Base-by-base conservation (phyloP, 2,113 vertebrate species). In the Pica pica region DNA sequence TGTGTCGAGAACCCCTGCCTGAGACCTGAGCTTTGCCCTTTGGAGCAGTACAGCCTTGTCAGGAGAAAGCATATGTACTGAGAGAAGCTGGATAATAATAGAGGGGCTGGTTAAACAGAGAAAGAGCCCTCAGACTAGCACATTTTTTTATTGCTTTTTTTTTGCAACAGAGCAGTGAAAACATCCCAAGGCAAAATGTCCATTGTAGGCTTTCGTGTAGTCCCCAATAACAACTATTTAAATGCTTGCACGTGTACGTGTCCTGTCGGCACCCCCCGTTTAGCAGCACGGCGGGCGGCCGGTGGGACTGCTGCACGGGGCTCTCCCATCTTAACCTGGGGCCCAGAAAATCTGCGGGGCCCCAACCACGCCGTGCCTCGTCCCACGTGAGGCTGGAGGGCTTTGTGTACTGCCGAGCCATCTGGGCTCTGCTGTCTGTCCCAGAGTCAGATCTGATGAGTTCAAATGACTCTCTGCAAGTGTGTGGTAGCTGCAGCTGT, bases 401-500 rank as follows among this genome's bases (percentile, higher is more conserved):
- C 50, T 91, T 69, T 49, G 67, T 28, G 71, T 39, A 35, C 84
- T 57, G 56, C 65, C 13, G 3, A 56, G 70, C 74, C 59, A 61
- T 64, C 70, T 71, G 89, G 91, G 78, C 87, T 93, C 33, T 53
- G 89, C 93, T 85, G 49, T 57, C 81, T 84, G 24, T 64, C 70
- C 78, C 81, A 4, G 14, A 87, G 74, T 57, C 39, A 14, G 93
- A 76, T 23, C 61, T 52, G 67, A 79, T 82, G 87, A 73, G 87
- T 94, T 94, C 78, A 79, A 37, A 92, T 82, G 65, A 76, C 76
- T 90, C 46, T 59, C 73, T 85, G 74, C 75, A 89, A 93, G 77
- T 41, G 65, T 89, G 57, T 39, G 67, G 93, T 85, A 89, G 74
- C 56, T 95, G 94, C 93, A 96, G 95, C 94, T 95, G 91, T 44